Percentiles rank a stretch among this genome's conserved stretches.
Evolutionary conservation across 2,888 invertebrate genomes (phyloP).

Genomic region (Arrhopalites spinosus): DNA sequence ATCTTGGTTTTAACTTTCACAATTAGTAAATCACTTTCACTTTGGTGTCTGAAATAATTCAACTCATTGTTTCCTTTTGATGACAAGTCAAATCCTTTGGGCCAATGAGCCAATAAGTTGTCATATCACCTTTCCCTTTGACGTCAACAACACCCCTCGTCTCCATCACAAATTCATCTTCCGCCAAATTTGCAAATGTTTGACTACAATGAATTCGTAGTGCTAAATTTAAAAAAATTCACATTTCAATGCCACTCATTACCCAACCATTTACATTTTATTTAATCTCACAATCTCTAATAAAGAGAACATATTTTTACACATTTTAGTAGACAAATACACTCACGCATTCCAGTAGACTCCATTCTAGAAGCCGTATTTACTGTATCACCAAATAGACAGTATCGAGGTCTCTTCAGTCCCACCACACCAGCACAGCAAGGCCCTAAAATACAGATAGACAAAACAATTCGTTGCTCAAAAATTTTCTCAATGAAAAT

Average conservation of each 20-base stretch:
- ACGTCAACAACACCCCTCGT: slow-evolving; percentile 86
- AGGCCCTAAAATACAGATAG: slow-evolving; percentile 67
- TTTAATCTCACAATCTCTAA: too few relatives aligned
- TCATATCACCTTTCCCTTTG: slow-evolving; percentile 80
- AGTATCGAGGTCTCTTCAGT: slow-evolving; percentile 82
- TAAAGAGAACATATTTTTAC: too few relatives aligned
- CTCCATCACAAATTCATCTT: slow-evolving; percentile 81
- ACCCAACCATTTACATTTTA: too few relatives aligned
- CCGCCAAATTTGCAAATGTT: slow-evolving; percentile 77
- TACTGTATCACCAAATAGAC: slow-evolving; percentile 81
- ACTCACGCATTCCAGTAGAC: slow-evolving; percentile 75
- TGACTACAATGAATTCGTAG: slow-evolving; percentile 86
- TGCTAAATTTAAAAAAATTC: slow-evolving; percentile 68
- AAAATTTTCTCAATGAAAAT: too few relatives aligned
- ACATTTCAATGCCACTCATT: too few relatives aligned
- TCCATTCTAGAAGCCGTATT: slow-evolving; percentile 83
- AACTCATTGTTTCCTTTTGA: background rate
- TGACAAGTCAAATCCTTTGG: background rate
- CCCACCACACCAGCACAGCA: slow-evolving; percentile 94
- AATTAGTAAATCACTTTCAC: too few relatives aligned
- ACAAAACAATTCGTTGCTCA: too few relatives aligned
- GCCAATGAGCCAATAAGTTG: slow-evolving; percentile 73
- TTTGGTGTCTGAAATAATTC: too few relatives aligned
- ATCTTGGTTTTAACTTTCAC: too few relatives aligned
- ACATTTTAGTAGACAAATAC: too few relatives aligned